Evolutionary conservation across 1,140 invertebrate species (phyloP).

Genomic region (Schlechtendalia chinensis): DNA sequence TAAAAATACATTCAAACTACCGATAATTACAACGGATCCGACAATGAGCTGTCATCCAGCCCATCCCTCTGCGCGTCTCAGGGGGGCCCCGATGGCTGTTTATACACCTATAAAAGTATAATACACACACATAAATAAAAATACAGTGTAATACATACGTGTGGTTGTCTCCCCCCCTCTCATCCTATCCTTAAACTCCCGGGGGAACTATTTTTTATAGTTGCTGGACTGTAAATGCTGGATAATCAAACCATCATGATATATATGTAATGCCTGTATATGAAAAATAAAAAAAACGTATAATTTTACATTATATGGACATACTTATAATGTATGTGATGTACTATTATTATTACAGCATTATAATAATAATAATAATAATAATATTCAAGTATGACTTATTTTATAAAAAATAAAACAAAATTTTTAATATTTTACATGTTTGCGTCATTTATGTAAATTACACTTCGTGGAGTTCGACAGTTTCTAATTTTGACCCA

Average conservation of each 20-base stretch:
- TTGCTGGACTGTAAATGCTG: background rate
- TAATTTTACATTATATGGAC: background rate
- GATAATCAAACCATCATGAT: constrained; percentile 25
- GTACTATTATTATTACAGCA: too few relatives aligned
- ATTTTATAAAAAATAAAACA: background rate
- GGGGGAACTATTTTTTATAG: background rate
- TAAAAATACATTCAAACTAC: constrained; percentile 7
- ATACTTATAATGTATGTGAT: too few relatives aligned
- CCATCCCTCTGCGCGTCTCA: background rate
- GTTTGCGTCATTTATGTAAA: background rate
- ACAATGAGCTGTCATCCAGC: constrained; percentile 17
- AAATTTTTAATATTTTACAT: background rate
- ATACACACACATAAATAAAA: background rate
- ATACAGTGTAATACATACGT: background rate
- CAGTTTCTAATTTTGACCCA: background rate
- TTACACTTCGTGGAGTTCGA: background rate
- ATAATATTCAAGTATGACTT: background rate
- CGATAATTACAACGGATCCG: background rate
- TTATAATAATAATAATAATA: too few relatives aligned
- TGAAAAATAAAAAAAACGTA: constrained; percentile 1
- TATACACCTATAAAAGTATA: constrained; percentile 20
- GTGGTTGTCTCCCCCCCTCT: background rate
- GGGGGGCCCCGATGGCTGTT: background rate
- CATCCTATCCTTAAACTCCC: too few relatives aligned
- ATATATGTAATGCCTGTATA: background rate